Percentiles rank a stretch among this genome's conserved stretches.
These are phyloP conservation scores for Ceuthmochares aereus DNA, from an alignment of 2,113 vertebrate species.

Conservation along the genomic window DNA sequence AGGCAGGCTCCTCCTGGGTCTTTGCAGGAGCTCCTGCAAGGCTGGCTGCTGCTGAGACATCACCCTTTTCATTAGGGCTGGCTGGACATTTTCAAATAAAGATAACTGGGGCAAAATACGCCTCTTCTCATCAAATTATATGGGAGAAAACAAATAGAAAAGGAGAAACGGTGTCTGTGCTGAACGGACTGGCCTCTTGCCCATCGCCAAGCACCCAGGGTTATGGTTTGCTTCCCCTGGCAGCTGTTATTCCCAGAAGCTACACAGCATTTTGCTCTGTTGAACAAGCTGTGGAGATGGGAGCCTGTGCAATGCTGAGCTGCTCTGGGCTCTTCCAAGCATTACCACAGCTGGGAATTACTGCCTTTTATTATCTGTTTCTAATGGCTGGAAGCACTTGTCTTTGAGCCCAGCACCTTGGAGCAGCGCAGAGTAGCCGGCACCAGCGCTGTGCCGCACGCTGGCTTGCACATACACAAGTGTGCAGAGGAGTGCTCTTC, in stretches of 20 bases:
- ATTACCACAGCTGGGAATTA: not conserved
- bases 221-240: not conserved
- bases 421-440: not conserved
- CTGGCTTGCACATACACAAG: not conserved
- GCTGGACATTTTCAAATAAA: not conserved
- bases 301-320: not conserved
- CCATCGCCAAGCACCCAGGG: not conserved
- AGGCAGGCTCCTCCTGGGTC: not conserved
- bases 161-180: not conserved
- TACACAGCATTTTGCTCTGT: rapidly evolving
- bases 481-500: conserved; percentile 39
- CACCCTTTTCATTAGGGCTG: not conserved
- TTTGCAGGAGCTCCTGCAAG: not conserved
- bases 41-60: not conserved
- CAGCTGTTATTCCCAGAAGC: not conserved
- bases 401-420: rapidly evolving
- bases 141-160: not conserved
- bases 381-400: not conserved
- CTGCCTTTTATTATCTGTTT: not conserved
- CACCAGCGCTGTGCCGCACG: not conserved
- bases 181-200: not conserved
- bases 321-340: not conserved
- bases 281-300: not conserved
- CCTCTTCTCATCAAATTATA: not conserved
- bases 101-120: not conserved